A percentile compares a stretch with the other conserved stretches of the same genome.
Evolutionary conservation across 2,888 invertebrate species (phyloP).

Genomic region (Petrolisthes cinctipes): DNA sequence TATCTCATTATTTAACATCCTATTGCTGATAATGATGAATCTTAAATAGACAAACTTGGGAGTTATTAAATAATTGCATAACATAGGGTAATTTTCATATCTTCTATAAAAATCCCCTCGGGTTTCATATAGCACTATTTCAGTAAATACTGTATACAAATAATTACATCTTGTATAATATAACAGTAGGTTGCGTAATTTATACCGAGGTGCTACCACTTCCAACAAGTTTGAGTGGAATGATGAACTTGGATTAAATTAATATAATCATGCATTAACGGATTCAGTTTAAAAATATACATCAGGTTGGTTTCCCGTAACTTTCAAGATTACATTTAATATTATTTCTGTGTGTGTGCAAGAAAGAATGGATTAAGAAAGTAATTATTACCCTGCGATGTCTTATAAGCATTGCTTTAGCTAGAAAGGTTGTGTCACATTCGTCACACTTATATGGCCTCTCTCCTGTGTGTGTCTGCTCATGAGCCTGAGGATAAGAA

Average conservation of each 20-base stretch:
- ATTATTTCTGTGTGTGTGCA: neutral
- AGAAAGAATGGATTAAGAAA: neutral
- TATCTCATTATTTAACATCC: neutral
- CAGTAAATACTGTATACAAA: no score
- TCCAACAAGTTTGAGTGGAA: neutral
- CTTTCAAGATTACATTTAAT: no score
- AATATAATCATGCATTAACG: neutral
- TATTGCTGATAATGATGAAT: neutral
- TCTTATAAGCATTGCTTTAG: slow-evolving; percentile 48
- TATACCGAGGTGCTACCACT: no score
- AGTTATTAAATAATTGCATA: no score
- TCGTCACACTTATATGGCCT: slow-evolving; percentile 39
- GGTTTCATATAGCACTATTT: no score
- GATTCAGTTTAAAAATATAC: no score
- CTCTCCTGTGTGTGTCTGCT: slow-evolving; percentile 41
- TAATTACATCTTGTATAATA: no score
- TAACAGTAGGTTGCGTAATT: no score
- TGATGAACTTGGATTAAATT: neutral
- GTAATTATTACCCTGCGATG: slow-evolving; percentile 41
- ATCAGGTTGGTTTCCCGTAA: no score
- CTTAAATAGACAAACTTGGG: no score
- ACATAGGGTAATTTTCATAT: no score
- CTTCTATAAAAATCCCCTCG: no score
- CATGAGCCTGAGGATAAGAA: slow-evolving; percentile 33
- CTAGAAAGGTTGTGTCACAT: slow-evolving; percentile 34